Percentiles rank a stretch among this genome's conserved stretches.
phyloP scores from a whole-genome alignment of 2,113 vertebrate species.

The Apodemus sylvaticus region DNA sequence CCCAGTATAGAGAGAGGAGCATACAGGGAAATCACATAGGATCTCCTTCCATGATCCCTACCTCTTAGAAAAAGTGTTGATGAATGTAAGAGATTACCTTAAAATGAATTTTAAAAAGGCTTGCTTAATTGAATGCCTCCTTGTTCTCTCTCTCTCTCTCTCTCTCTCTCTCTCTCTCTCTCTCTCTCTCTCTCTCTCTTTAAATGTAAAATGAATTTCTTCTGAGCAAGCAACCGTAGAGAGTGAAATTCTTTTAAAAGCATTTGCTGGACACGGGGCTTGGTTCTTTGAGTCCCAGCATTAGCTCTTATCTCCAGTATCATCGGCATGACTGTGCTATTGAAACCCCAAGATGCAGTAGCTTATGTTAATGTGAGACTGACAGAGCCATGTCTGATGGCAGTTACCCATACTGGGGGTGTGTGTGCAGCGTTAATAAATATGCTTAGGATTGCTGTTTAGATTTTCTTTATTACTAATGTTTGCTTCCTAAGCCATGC shows the following conservation, averaged over 20 bases:
- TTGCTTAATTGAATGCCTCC: slow-evolving; percentile 65
- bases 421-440: no score
- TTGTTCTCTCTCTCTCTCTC: neutral
- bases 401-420: slow-evolving; percentile 80
- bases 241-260: slow-evolving; percentile 77
- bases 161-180: no score
- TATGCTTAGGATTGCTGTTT: slow-evolving; percentile 81
- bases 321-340: slow-evolving; percentile 67
- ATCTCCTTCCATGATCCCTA: slow-evolving; percentile 42
- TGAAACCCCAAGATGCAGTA: slow-evolving; percentile 75
- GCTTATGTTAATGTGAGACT: slow-evolving; percentile 82
- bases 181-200: no score
- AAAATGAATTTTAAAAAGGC: slow-evolving; percentile 73
- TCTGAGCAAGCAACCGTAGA: slow-evolving; percentile 54
- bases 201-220: slow-evolving; percentile 72
- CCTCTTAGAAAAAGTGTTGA: slow-evolving; percentile 60
- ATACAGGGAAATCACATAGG: slow-evolving; percentile 46
- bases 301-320: slow-evolving; percentile 78
- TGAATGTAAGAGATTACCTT: slow-evolving; percentile 73
- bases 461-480: slow-evolving; percentile 77
- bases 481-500: slow-evolving; percentile 66
- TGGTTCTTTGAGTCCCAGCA: slow-evolving; percentile 73
- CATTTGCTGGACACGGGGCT: slow-evolving; percentile 44
- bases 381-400: slow-evolving; percentile 81
- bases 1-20: slow-evolving; percentile 54